Base-by-base conservation (phyloP, 2,888 invertebrate species). In the Eilema griseolum region DNA sequence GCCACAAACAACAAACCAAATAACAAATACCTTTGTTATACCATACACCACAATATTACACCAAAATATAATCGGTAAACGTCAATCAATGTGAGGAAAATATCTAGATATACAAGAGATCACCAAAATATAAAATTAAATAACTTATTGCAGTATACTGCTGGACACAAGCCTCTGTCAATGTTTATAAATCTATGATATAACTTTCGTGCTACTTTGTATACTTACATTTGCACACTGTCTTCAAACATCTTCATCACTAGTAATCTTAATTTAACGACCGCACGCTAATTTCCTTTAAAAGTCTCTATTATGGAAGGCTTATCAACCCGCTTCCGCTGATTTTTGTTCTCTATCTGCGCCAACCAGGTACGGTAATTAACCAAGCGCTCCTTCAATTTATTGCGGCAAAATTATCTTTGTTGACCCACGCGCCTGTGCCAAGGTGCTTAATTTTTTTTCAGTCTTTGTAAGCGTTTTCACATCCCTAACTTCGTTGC, bases 351-450 rank as follows among this genome's bases (percentile, higher is more conserved):
- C 82, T 84, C 82, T 91, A 90, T 90, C 90, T 90, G 73, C 78
- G 69, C 81, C 77, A 81, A 78, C 78, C 90, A 90, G 88, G 88
- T 88, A 85, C 81, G 78, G 87, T 90, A 90, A 92, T 92, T 93
- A 92, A 89, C 90, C 88, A 79, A 70, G 70, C 75, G 85, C 86
- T 85, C 85, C 88, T 87, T 86, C 88, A 90, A 92, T 91, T 93
- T 92, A 92, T 90, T 88, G 88, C 90, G 83, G 86, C 77, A 76
- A 90, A 88, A 92, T 92, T 93, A 93, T 93, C 92, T 92, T 87
- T 93, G 93, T 93, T 93, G 91, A 90, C 90, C 90, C 93, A 91
- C 88, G 89, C 88, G 88, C 88, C 85, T 86, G 82, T 83, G 75
- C 72, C 80, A 83, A 86, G 85, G 86, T 85, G 85, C 87, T 89